Evolutionary conservation across 2,888 invertebrate species (phyloP), one percentile per base, ranked within the genome.

Genomic region (Xanthorhoe spadicearia): DNA sequence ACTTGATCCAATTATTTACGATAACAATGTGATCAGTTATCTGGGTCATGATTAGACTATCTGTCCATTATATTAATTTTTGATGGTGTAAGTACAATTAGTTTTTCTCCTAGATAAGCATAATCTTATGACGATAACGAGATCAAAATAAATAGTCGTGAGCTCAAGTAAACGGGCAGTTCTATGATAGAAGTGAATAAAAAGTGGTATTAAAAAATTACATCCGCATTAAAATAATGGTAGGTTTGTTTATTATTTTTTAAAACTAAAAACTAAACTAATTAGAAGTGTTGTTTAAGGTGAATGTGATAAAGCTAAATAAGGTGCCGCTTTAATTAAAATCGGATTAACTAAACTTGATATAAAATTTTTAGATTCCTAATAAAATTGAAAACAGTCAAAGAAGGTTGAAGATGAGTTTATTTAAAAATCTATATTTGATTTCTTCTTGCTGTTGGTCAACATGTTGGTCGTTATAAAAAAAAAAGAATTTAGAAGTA

Each of bases 111-210:
- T 64, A 66, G 62, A 67, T 67, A 64, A 18, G 51, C 50, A 35
- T 64, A 54, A 63, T 51, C 38, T 23, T 65, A 64, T 64, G 64
- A 35, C 38, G 66, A 66, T 69, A 68, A 48, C 50, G 53, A 57
- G 57, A 48, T 64, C 55, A 61, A 46, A 51, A 64, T 62, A 60
- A 19, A 38, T 48, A 50, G 53, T 17, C 48, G 43, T 8, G 38
- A 51, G 35, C 19, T 58, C 51, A 28, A 38, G 52, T 19, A 65
- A 10, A 61, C 58, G 54, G 19, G 51, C 61, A 61, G 62, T 56
- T 19, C 35, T 15, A 46, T 4, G 23, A 23, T 23, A 48, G n/a
- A 6, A 3, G 17, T 17, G 48, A 13, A 17, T 48, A 17, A 48
- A 48, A 13, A 13, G 9, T 38, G 38, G 5, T 38, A 38, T 7